Conservation (phyloP, 2,113 vertebrate genomes). For the Syngnathus scovelli region DNA sequence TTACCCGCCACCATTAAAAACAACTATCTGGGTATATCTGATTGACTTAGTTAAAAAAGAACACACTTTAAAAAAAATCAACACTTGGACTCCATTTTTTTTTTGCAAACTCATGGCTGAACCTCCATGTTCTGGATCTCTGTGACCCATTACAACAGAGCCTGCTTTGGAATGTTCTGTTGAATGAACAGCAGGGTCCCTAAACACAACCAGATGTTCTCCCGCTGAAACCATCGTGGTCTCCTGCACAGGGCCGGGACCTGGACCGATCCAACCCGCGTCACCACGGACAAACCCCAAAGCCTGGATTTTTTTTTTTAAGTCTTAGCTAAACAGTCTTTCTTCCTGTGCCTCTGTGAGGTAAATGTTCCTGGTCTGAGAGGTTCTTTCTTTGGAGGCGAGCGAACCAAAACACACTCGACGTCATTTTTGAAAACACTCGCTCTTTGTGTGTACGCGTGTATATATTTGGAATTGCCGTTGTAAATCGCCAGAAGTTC, state of each 20-base stretch:
- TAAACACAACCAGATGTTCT: slow-evolving; percentile 5
- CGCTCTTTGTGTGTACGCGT: no score
- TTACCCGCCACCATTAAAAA: no score
- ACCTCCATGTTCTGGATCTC: background rate
- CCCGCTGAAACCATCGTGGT: background rate
- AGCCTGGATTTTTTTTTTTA: background rate
- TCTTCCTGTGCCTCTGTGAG: background rate
- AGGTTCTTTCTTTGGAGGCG: background rate
- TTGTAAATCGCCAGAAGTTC: no score
- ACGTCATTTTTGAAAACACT: background rate
- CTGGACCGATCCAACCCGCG: background rate
- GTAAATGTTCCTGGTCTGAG: slow-evolving; percentile 1
- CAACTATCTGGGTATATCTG: no score
- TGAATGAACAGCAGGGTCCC: background rate
- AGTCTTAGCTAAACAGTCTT: slow-evolving; percentile 1
- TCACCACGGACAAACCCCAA: background rate
- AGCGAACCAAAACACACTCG: background rate
- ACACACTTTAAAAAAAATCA: no score
- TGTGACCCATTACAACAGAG: background rate
- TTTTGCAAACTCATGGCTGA: background rate
- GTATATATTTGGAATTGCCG: no score
- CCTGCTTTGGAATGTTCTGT: background rate
- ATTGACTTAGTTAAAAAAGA: no score
- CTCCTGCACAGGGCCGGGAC: background rate
- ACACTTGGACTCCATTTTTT: no score